Conservation (phyloP, 2,888 invertebrate species). For the Parasteatoda lunata region DNA sequence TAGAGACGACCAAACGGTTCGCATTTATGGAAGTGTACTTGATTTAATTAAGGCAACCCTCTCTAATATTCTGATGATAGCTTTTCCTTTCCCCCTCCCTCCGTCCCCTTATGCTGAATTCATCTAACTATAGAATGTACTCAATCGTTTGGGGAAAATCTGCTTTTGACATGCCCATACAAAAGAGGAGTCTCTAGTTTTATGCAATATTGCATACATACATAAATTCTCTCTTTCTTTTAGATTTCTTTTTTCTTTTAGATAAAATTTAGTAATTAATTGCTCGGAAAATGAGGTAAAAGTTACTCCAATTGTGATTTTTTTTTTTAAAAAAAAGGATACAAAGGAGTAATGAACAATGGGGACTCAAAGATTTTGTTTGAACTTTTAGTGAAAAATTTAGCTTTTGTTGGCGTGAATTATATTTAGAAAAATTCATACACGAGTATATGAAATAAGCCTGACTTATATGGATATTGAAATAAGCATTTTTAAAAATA, state of each 20-base stretch:
- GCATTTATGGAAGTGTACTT: slow-evolving; percentile 33
- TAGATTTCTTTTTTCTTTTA: neutral
- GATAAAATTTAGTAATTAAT: neutral
- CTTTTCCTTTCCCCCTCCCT: neutral
- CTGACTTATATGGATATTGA: too few species aligned
- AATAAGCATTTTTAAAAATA: too few species aligned
- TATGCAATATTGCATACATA: neutral
- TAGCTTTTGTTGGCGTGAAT: too few species aligned
- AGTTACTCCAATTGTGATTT: too few species aligned
- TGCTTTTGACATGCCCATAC: slow-evolving; percentile 30
- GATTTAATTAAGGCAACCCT: slow-evolving; percentile 48
- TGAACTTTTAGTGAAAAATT: too few species aligned
- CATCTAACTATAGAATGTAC: slow-evolving; percentile 12
- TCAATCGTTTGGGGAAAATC: slow-evolving; percentile 30
- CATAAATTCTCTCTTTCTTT: neutral
- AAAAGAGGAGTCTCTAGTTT: neutral
- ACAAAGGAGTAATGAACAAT: too few species aligned
- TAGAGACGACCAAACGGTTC: slow-evolving; percentile 20
- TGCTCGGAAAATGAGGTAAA: neutral
- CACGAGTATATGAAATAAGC: too few species aligned
- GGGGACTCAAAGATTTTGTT: too few species aligned
- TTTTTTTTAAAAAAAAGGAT: too few species aligned
- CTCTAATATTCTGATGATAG: slow-evolving; percentile 14
- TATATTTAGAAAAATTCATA: too few species aligned
- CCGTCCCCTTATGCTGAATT: neutral